Evolutionary conservation across 2,113 vertebrate species (phyloP).

Genomic region (Microtus richardsoni): DNA sequence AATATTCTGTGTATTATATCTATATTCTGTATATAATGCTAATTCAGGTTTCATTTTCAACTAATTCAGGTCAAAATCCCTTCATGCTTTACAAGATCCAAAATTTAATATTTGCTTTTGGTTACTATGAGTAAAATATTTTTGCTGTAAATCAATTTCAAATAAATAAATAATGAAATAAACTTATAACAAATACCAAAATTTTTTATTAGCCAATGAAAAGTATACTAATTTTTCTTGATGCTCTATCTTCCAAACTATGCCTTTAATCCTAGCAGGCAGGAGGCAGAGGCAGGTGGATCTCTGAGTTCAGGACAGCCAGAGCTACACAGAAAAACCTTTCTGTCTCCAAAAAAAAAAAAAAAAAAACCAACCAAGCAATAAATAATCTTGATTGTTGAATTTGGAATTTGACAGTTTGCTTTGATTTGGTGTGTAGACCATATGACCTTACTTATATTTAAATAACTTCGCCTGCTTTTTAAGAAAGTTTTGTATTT

Average conservation of each 20-base stretch:
- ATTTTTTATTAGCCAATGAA: neutral
- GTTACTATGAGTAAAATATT: conserved; percentile 14
- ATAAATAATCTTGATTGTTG: neutral
- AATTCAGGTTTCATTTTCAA: conserved; percentile 13
- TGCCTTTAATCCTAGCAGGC: neutral
- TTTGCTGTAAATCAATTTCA: conserved; percentile 48
- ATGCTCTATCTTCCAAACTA: neutral
- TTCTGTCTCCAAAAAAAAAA: neutral
- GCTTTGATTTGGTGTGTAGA: neutral
- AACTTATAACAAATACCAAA: neutral
- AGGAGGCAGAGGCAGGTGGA: neutral
- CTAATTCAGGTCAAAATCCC: neutral
- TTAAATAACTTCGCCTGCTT: neutral
- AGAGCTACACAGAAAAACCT: neutral
- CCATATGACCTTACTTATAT: neutral
- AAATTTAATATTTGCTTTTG: conserved; percentile 5
- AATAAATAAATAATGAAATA: conserved; percentile 43
- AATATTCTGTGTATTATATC: neutral
- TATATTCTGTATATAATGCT: neutral
- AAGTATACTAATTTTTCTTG: neutral
- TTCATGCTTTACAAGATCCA: neutral
- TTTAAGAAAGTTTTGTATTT: neutral
- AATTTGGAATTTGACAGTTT: neutral
- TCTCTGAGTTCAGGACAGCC: neutral
- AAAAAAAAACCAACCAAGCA: neutral